Conservation (phyloP, 1,140 invertebrate genomes). For the Drosophila serrata region DNA sequence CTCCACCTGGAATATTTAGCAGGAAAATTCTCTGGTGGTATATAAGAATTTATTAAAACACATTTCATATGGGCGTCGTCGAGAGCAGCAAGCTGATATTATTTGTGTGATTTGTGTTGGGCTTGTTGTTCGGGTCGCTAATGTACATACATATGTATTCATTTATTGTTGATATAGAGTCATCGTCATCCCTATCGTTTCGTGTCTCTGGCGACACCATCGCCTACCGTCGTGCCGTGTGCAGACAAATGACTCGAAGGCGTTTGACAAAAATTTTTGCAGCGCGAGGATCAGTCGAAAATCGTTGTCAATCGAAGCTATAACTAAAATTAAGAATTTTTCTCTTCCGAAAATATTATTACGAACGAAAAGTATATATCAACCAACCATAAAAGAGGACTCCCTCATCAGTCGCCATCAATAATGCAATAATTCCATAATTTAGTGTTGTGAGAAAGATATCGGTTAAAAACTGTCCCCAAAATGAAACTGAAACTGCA, state of each 20-base stretch:
- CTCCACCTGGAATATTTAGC: constrained; percentile 47
- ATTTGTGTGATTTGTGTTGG: constrained; percentile 57
- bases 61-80: constrained; percentile 11
- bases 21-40: constrained; percentile 2
- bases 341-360: constrained; percentile 64
- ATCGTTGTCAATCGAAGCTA: constrained; percentile 83
- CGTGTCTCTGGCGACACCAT: constrained; percentile 58
- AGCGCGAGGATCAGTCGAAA: constrained; percentile 78
- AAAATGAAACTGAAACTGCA: constrained; percentile 22
- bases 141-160: constrained; percentile 20
- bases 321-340: constrained; percentile 64
- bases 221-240: constrained; percentile 68
- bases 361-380: constrained; percentile 81
- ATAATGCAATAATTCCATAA: constrained; percentile 6
- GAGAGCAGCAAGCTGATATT: constrained; percentile 11
- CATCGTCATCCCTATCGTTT: constrained; percentile 70
- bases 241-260: constrained; percentile 63
- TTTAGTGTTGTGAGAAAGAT: constrained; percentile 41
- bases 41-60: constrained; percentile 35
- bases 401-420: neutral
- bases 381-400: neutral
- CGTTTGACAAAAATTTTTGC: constrained; percentile 57
- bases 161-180: constrained; percentile 33
- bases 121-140: constrained; percentile 35
- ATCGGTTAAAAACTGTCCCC: constrained; percentile 55